Evolutionary conservation across 1,140 invertebrate genomes (phyloP).

Genomic region (Trissolcus basalis): DNA sequence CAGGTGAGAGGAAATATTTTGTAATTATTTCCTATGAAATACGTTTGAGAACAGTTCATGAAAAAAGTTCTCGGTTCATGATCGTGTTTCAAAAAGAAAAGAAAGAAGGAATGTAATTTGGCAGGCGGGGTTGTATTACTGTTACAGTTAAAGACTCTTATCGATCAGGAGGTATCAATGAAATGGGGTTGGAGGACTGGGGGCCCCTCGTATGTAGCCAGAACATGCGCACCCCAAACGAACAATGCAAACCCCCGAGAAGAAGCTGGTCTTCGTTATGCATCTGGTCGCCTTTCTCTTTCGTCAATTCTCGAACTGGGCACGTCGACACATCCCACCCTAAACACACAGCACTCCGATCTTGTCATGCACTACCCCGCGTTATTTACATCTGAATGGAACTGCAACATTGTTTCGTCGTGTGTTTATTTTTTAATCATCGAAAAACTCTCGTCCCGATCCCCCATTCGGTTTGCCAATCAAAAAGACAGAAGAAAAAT

Average conservation of each 20-base stretch:
- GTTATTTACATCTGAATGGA: constrained; percentile 44
- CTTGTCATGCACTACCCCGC: constrained; percentile 25
- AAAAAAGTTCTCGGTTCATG: no score
- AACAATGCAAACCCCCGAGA: constrained; percentile 65
- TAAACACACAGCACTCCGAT: constrained; percentile 29
- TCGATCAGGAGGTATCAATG: constrained; percentile 71
- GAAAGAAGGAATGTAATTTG: background rate
- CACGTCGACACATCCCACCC: constrained; percentile 40
- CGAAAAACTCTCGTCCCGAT: background rate
- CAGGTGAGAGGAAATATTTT: no score
- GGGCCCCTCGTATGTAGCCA: constrained; percentile 54
- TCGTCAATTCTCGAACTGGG: constrained; percentile 50
- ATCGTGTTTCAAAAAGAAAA: no score
- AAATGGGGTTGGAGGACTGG: constrained; percentile 61
- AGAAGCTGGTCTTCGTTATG: constrained; percentile 63
- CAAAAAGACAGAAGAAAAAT: no score
- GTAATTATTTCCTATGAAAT: no score
- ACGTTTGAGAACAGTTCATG: no score
- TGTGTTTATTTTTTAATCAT: constrained; percentile 31
- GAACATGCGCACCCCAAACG: constrained; percentile 58
- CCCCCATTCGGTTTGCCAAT: no score
- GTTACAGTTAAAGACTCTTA: constrained; percentile 64
- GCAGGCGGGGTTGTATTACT: constrained; percentile 41
- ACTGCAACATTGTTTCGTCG: constrained; percentile 20
- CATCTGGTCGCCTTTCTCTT: constrained; percentile 47